Conservation (phyloP, 1,140 invertebrate species). For the Cyrtorhinus lividipennis region DNA sequence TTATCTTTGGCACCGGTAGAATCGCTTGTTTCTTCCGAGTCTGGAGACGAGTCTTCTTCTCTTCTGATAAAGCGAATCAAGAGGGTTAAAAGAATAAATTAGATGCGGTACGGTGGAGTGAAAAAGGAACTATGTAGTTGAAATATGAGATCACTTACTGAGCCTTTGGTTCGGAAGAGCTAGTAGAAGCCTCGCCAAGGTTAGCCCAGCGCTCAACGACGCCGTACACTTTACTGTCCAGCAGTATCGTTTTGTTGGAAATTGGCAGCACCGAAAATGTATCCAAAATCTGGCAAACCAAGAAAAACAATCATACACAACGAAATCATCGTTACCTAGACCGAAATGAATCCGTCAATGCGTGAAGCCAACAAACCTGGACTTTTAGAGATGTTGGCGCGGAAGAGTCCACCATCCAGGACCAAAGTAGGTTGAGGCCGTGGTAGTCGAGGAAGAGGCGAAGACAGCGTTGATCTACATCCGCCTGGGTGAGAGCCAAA, state of each 20-base stretch:
- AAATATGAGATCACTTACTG: too few species aligned
- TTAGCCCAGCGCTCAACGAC: slow-evolving; percentile 66
- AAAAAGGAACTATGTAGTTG: too few species aligned
- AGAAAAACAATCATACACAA: slow-evolving; percentile 4
- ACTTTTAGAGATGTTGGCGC: slow-evolving; percentile 32
- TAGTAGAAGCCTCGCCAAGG: background rate
- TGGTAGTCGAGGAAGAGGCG: slow-evolving; percentile 90
- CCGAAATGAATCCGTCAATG: too few species aligned
- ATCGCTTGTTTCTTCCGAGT: slow-evolving; percentile 4
- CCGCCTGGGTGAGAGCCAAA: slow-evolving; percentile 47
- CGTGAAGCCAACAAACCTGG: too few species aligned
- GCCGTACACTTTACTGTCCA: slow-evolving; percentile 75
- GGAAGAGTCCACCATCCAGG: slow-evolving; percentile 70
- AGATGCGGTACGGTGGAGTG: too few species aligned
- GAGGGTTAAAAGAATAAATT: background rate
- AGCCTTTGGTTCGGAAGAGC: background rate
- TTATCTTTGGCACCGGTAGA: background rate
- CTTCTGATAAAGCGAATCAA: background rate
- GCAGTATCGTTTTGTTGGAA: slow-evolving; percentile 79
- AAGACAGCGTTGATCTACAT: slow-evolving; percentile 60
- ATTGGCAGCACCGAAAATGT: slow-evolving; percentile 72
- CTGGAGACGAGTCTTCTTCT: slow-evolving; percentile 8
- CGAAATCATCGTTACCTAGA: too few species aligned
- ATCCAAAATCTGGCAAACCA: slow-evolving; percentile 53
- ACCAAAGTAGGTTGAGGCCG: slow-evolving; percentile 74